Conservation (phyloP, 2,888 invertebrate genomes). For the Drosophila differens region DNA sequence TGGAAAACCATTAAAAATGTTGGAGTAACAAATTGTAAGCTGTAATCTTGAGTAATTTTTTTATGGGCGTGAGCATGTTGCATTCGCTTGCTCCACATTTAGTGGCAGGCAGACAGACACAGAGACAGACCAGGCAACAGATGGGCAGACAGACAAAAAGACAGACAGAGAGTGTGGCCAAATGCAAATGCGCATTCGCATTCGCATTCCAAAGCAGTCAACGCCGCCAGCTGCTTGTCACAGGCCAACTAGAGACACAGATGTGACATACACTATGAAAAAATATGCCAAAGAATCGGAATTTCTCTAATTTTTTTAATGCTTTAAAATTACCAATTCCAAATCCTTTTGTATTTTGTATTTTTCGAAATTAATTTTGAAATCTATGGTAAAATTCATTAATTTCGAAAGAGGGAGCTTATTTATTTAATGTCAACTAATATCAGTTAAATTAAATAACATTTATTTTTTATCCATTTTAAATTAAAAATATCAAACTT, state of each 20-base stretch:
- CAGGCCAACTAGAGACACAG: conserved; percentile 51
- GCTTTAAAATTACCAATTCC: not conserved
- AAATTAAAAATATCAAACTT: not conserved
- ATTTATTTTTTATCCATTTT: not conserved
- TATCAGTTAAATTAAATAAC: not conserved
- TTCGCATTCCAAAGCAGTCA: conserved; percentile 68
- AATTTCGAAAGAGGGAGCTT: not conserved
- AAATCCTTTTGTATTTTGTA: not conserved
- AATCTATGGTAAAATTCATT: too few species aligned
- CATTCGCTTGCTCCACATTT: conserved; percentile 50
- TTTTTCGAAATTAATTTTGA: not conserved
- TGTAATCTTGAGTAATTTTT: conserved; percentile 51
- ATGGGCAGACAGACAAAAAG: conserved; percentile 12
- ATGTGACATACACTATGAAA: conserved; percentile 4
- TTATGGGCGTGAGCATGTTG: conserved; percentile 51
- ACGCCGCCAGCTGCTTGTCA: conserved; percentile 58
- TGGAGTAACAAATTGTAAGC: conserved; percentile 55
- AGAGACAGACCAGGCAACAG: not conserved
- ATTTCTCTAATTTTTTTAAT: not conserved
- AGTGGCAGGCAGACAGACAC: conserved; percentile 10
- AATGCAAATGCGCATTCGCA: conserved; percentile 76
- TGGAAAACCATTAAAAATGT: conserved; percentile 54
- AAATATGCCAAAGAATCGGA: not conserved
- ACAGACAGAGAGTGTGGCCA: conserved; percentile 64
- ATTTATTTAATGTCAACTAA: not conserved